Conservation (phyloP, 2,797 vertebrate species). For the Tapera naevia region DNA sequence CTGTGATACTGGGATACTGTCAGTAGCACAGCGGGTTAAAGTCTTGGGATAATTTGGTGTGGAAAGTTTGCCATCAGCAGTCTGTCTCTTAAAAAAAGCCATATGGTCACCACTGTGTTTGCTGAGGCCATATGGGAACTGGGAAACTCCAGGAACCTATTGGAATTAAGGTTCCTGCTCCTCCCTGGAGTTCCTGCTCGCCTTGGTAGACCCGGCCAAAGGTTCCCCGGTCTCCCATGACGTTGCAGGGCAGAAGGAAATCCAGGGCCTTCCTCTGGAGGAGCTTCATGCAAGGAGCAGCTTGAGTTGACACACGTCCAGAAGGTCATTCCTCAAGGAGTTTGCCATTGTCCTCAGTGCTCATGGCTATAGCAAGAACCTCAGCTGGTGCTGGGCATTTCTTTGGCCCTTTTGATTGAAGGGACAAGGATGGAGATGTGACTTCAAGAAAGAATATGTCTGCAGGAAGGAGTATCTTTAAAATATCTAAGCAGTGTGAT, state of each 20-base stretch:
- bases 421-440: background rate
- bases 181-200: background rate
- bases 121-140: background rate
- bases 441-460: background rate
- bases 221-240: background rate
- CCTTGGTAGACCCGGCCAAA: too few relatives aligned
- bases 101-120: background rate
- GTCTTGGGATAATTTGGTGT: background rate
- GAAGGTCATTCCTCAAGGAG: background rate
- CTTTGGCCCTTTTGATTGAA: background rate
- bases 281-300: background rate
- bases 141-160: background rate
- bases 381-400: background rate
- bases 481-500: background rate
- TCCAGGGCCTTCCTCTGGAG: background rate
- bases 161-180: background rate
- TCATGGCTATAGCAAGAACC: background rate
- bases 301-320: background rate
- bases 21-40: background rate
- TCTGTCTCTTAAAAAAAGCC: background rate
- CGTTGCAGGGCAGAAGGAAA: background rate
- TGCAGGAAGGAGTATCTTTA: background rate
- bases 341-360: background rate
- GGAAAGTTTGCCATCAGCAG: background rate
- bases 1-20: too few relatives aligned